A percentile compares a stretch with the other conserved stretches of the same genome.
Conservation (phyloP, 2,888 invertebrate genomes). For the Drosophila mayaguana region DNA sequence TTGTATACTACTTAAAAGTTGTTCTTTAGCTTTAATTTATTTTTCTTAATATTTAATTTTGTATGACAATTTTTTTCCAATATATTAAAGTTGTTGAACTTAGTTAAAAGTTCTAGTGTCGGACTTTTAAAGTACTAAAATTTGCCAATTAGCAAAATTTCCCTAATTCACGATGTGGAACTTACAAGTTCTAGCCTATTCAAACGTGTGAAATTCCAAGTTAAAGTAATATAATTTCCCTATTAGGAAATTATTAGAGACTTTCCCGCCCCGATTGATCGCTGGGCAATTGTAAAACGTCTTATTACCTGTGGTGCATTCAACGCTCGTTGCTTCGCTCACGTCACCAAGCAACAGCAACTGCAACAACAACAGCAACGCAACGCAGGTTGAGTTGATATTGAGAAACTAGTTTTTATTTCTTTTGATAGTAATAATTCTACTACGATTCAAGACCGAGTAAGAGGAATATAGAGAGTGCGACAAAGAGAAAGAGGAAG, state of each 20-base stretch:
- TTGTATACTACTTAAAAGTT: background rate
- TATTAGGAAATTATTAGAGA: conserved; percentile 22
- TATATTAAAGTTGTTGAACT: no score
- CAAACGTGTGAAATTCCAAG: conserved; percentile 3
- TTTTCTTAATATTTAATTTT: no score
- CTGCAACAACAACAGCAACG: conserved; percentile 10
- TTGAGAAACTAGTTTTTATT: conserved; percentile 70
- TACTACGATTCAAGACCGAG: conserved; percentile 44
- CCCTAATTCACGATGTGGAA: no score
- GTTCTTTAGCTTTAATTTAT: no score
- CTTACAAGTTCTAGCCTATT: background rate
- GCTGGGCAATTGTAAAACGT: conserved; percentile 47
- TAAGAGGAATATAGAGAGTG: background rate
- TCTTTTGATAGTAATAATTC: conserved; percentile 66
- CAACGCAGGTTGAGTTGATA: conserved; percentile 41
- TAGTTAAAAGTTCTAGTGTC: no score
- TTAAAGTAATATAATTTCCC: conserved; percentile 1
- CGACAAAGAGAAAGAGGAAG: background rate
- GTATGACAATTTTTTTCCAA: no score
- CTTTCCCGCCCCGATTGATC: conserved; percentile 34
- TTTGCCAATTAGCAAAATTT: no score
- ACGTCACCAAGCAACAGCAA: conserved; percentile 15
- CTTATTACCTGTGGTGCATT: conserved; percentile 52
- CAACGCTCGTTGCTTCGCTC: conserved; percentile 14
- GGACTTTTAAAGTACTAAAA: no score